phyloP scores from a whole-genome alignment of 1,140 invertebrate genomes.

The Alviniconcha marisindica region DNA sequence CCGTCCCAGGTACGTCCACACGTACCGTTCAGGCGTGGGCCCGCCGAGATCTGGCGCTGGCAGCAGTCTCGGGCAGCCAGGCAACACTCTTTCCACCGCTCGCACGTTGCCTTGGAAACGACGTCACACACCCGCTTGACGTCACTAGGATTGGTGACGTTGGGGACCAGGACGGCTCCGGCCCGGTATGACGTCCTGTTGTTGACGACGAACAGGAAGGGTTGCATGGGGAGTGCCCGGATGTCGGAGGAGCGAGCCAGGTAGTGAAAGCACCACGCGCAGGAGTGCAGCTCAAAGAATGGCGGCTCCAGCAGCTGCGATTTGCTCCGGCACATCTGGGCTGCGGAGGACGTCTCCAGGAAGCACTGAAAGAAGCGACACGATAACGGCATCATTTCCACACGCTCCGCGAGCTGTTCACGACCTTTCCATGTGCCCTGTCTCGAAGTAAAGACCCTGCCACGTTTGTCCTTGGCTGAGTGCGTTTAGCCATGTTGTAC shows the following conservation, averaged over 20 bases:
- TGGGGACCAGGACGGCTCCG: conserved; percentile 41
- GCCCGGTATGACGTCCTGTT: conserved; percentile 39
- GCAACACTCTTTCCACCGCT: conserved; percentile 61
- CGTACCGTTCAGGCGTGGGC: conserved; percentile 68
- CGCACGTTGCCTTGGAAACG: conserved; percentile 53
- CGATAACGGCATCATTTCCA: no score
- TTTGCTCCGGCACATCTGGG: conserved; percentile 79
- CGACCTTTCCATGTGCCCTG: no score
- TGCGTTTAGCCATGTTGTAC: no score
- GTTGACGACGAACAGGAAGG: conserved; percentile 35
- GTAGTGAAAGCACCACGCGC: conserved; percentile 69
- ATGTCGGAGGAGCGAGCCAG: conserved; percentile 49
- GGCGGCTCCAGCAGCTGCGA: conserved; percentile 83
- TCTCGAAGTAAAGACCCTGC: no score
- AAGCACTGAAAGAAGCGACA: no score
- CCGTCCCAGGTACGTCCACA: conserved; percentile 90
- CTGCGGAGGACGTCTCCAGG: neutral
- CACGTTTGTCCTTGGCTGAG: no score
- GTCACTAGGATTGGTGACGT: conserved; percentile 55
- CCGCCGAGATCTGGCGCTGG: conserved; percentile 48
- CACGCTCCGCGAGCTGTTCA: no score
- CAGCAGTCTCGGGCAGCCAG: conserved; percentile 56
- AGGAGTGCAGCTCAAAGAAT: conserved; percentile 67
- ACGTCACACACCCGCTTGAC: conserved; percentile 53
- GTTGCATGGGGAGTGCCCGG: conserved; percentile 5